Evolutionary conservation across 1,140 invertebrate species (phyloP), one percentile per base, ranked within the genome.

Genomic region (Telenomus remus): DNA sequence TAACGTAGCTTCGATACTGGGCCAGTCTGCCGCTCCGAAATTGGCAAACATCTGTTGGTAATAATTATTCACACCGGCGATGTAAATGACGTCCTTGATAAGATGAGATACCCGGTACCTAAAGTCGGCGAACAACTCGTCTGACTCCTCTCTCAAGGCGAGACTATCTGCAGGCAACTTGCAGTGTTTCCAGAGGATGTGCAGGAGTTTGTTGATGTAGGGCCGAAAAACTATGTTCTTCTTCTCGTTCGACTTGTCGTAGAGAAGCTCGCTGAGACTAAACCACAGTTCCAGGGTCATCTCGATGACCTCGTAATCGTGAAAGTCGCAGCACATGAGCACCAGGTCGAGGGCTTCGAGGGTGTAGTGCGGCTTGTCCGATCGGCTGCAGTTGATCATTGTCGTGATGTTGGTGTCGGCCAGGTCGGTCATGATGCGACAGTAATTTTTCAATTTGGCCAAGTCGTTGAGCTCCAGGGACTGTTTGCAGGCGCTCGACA

Each of bases 271-370:
- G 9, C 97, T 98, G 39, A 99, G 86, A 27, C 95, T 90, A 87
- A 98, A 98, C 98, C 98, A 99, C 54, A 99, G 90, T 85, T 97
- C 95, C 82, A 99, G 99, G 3, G 97, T 98, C 63, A 98, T 96
- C 88, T 98, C 96, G 19, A 96, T 95, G 39, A 99, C 94, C 86
- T 96, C 97, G 89, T 98, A 99, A 87, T 99, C 97, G 86, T 98
- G 96, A 90, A 99, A 97, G 0, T 96, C 96, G 37, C 96, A 95
- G 89, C 97, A 98, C 6, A 94, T 92, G 9, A 99, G 88, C 33
- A 98, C 92, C 78, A 98, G 89, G 84, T 99, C 96, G 54, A 99
- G 87, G 8, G 94, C 92, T 84, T 95, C 93, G 37, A 98, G 90
- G 19, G 95, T 93, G 86, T 96, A 95, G 88, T 95, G 93, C 15